phyloP scores from a whole-genome alignment of 2,113 vertebrate species.

The Tetrax tetrax region DNA sequence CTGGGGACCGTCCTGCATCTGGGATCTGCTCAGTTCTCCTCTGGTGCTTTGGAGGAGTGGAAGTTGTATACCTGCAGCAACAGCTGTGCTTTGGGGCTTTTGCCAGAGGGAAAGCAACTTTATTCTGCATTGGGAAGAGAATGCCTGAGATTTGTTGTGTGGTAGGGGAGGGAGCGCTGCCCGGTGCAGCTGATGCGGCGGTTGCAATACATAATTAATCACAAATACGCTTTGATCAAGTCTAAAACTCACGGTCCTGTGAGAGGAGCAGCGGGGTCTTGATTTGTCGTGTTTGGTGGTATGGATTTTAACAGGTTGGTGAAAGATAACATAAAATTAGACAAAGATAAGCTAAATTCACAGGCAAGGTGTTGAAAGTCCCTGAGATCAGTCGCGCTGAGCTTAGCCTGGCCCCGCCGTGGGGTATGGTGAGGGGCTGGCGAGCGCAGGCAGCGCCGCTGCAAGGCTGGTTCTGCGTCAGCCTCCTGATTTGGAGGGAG shows the following conservation, averaged over 20 bases:
- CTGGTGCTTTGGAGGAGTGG: background rate
- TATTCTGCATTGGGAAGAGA: background rate
- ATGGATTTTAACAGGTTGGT: background rate
- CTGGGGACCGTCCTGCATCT: background rate
- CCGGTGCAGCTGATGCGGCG: background rate
- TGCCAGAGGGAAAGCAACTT: constrained; percentile 43
- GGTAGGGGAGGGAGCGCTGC: background rate
- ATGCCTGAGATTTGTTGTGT: constrained; percentile 6
- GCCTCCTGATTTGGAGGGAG: background rate
- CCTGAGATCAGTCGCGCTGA: background rate
- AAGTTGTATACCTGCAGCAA: background rate
- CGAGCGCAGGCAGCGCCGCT: background rate
- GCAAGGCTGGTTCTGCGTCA: background rate
- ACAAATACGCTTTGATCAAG: background rate
- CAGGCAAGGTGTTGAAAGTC: background rate
- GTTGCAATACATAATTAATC: background rate
- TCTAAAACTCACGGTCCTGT: background rate
- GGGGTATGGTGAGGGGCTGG: background rate
- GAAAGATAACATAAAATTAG: background rate
- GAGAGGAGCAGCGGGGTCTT: background rate
- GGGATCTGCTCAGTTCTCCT: background rate
- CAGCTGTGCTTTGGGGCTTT: constrained; percentile 14
- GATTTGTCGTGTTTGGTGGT: background rate
- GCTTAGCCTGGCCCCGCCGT: background rate
- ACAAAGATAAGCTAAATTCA: background rate